These are phyloP conservation scores for Tetanocera ferruginea DNA, from an alignment of 2,888 invertebrate species.

Conservation along the genomic window DNA sequence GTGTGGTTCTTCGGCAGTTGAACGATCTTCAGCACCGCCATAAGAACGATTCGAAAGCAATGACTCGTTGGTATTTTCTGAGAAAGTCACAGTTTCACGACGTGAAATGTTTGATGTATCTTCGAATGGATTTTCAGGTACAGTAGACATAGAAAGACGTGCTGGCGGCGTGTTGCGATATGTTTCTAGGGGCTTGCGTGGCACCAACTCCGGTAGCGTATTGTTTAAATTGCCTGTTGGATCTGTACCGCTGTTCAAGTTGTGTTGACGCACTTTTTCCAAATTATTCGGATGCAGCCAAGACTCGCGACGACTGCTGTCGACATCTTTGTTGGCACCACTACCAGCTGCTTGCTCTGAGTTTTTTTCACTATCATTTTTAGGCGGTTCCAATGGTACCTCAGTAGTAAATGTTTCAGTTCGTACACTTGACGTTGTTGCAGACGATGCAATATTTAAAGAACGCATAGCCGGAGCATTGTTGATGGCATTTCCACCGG, in stretches of 20 bases:
- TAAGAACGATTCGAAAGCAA: conserved; percentile 56
- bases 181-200: conserved; percentile 64
- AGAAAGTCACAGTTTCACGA: conserved; percentile 52
- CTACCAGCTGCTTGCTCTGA: conserved; percentile 1
- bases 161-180: conserved; percentile 47
- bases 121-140: conserved; percentile 63
- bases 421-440: conserved; percentile 37
- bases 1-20: conserved; percentile 51
- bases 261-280: conserved; percentile 64
- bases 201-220: conserved; percentile 64
- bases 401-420: conserved; percentile 55
- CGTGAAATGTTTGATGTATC: conserved; percentile 53
- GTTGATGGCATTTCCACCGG: neutral
- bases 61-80: conserved; percentile 60
- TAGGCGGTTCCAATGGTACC: conserved; percentile 49
- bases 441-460: neutral
- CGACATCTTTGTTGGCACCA: conserved; percentile 42
- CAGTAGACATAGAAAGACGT: conserved; percentile 59
- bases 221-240: conserved; percentile 57
- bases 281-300: conserved; percentile 68
- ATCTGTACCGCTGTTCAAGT: conserved; percentile 51
- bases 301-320: conserved; percentile 64
- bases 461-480: neutral
- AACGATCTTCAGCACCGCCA: conserved; percentile 53
- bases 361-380: neutral